phyloP scores from a whole-genome alignment of 2,797 vertebrate genomes.

The Silurus lanzhouensis region DNA sequence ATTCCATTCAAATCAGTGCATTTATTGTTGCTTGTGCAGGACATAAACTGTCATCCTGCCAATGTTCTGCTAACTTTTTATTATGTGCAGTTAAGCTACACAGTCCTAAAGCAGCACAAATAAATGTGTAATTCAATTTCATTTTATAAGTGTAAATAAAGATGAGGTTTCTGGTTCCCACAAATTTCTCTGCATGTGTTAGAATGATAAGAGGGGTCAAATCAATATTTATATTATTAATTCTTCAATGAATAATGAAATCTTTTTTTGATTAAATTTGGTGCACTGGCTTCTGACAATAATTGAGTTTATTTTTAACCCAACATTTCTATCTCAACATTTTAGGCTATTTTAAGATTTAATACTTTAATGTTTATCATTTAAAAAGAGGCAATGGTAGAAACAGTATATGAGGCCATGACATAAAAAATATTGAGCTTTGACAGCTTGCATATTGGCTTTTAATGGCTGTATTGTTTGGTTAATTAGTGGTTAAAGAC shows the following conservation, averaged over 20 bases:
- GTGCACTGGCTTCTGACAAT: not conserved
- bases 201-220: not conserved
- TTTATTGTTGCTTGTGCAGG: slow-evolving; percentile 65
- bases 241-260: too few species aligned
- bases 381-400: not conserved
- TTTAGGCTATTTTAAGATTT: too few species aligned
- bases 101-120: slow-evolving; percentile 41
- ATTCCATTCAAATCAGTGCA: not conserved
- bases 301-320: too few species aligned
- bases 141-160: slow-evolving; percentile 14
- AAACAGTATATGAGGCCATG: not conserved
- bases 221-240: too few species aligned
- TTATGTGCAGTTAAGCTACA: slow-evolving; percentile 12
- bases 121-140: slow-evolving; percentile 71
- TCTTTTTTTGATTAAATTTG: not conserved
- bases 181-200: not conserved
- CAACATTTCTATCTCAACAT: too few species aligned
- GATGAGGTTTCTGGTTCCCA: not conserved
- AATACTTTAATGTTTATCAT: not conserved
- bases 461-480: not conserved
- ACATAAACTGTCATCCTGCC: not conserved
- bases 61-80: slow-evolving; percentile 38
- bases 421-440: not conserved
- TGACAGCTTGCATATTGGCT: not conserved
- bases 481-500: not conserved